A percentile compares a stretch with the other conserved stretches of the same genome.
Evolutionary conservation across 2,888 invertebrate species (phyloP).

Genomic region (Acronicta leporina): DNA sequence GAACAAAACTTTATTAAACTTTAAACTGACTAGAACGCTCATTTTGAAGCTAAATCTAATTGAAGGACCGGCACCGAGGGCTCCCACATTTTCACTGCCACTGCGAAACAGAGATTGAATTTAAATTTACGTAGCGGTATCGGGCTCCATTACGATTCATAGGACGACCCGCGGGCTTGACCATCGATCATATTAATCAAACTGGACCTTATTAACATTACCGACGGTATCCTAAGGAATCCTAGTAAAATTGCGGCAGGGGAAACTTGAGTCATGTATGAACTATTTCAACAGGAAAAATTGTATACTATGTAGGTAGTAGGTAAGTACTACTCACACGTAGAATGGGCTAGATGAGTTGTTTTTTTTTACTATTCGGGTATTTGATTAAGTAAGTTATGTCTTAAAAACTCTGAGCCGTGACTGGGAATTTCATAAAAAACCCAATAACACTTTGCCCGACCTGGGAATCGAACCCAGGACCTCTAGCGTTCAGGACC

Average conservation of each 20-base stretch:
- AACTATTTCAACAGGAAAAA: conserved; percentile 24
- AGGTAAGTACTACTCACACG: no score
- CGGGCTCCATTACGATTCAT: conserved; percentile 81
- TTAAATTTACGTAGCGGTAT: conserved; percentile 87
- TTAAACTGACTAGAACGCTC: conserved; percentile 79
- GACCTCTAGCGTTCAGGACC: no score
- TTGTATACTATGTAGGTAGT: not conserved
- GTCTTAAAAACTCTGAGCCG: no score
- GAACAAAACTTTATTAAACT: conserved; percentile 76
- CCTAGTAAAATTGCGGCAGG: conserved; percentile 54
- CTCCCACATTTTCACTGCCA: conserved; percentile 86
- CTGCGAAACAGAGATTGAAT: conserved; percentile 79
- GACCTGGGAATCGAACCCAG: no score
- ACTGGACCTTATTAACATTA: conserved; percentile 58
- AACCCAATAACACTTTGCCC: no score
- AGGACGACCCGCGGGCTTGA: conserved; percentile 63
- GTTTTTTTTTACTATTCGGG: no score
- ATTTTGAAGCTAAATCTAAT: conserved; percentile 83
- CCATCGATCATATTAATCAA: conserved; percentile 83
- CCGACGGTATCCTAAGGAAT: conserved; percentile 54
- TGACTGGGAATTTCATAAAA: no score
- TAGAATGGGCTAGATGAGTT: no score
- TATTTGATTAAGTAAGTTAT: no score
- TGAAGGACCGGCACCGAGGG: conserved; percentile 78
- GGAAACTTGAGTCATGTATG: conserved; percentile 42